Evolutionary conservation across 2,797 vertebrate genomes (phyloP), one percentile per base, ranked within the genome.

Genomic region (Lagodon rhomboides): DNA sequence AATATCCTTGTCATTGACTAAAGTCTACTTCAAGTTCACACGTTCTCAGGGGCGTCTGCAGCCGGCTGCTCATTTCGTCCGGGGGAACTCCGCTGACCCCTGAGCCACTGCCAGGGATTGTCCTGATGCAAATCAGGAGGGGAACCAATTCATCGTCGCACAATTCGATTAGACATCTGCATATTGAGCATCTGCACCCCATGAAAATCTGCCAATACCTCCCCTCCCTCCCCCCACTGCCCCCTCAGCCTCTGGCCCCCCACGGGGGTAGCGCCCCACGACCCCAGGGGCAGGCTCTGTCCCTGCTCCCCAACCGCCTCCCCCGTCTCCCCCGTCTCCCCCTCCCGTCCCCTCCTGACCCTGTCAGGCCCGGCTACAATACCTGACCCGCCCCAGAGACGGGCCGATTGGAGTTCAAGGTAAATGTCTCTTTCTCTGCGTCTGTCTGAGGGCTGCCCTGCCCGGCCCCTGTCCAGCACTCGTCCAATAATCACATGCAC

Each of bases 141-240:
- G 82, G 87, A 73, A 85, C 89, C 93, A 89, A 94, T 94, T 94
- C 91, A 95, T 89, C 73, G 92, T 85, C 66, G 75, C 91, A 92
- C 92, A 93, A 95, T 95, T 95, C 90, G 92, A 95, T 96, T 93
- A 94, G 94, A 93, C 94, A 95, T 95, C 94, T 95, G 94, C 94
- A 95, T 94, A 95, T 94, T 94, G 93, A 94, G 94, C 95, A 96
- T 95, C 95, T 95, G 95, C 92, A 93, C 87, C 91, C 89, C 88
- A 90, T 82, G 55, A 93, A 94, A 94, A 93, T 91, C 91, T 91
- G 86, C 89, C 88, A 89, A 93, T 91, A 93, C 84, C 78, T 75
- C 25, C 64, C 78, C 83, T 66, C 79, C 81, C 43, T 67, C 87
- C 86, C 88, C 70, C 73, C 27, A 16, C 61, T 22, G 34, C 49